These are phyloP conservation scores for Cottus gobio DNA, from an alignment of 2,113 vertebrate species.

Conservation along the genomic window DNA sequence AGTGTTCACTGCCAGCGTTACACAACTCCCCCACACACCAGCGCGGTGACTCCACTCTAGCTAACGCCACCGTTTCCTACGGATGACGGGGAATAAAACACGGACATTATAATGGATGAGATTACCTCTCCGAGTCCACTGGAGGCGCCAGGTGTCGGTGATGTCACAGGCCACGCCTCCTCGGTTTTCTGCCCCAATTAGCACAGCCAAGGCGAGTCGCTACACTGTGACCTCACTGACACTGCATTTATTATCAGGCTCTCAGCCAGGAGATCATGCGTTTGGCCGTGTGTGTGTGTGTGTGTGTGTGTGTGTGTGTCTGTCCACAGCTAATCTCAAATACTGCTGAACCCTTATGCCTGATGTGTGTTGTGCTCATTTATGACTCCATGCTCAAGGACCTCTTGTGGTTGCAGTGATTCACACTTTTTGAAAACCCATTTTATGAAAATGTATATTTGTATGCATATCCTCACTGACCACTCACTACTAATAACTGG, in stretches of 20 bases:
- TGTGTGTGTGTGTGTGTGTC: not conserved
- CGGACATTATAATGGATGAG: not conserved
- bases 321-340: not conserved
- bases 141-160: not conserved
- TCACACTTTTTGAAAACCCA: not conserved
- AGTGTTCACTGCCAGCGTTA: conserved; percentile 61
- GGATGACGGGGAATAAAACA: not conserved
- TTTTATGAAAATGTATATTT: not conserved
- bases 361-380: not conserved
- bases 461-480: not conserved
- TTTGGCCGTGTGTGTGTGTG: not conserved
- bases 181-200: conserved; percentile 53
- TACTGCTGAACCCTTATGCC: not conserved
- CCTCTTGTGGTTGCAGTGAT: not conserved
- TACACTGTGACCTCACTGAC: conserved; percentile 14
- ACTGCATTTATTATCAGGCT: not conserved
- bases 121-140: not conserved
- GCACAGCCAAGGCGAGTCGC: not conserved
- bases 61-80: conserved; percentile 1
- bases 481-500: not conserved
- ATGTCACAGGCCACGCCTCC: conserved; percentile 1
- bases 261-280: not conserved
- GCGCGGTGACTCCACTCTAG: not conserved
- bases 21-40: conserved; percentile 33
- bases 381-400: too few species aligned